Conservation (phyloP, 1,140 invertebrate species). For the Chelonus insularis region DNA sequence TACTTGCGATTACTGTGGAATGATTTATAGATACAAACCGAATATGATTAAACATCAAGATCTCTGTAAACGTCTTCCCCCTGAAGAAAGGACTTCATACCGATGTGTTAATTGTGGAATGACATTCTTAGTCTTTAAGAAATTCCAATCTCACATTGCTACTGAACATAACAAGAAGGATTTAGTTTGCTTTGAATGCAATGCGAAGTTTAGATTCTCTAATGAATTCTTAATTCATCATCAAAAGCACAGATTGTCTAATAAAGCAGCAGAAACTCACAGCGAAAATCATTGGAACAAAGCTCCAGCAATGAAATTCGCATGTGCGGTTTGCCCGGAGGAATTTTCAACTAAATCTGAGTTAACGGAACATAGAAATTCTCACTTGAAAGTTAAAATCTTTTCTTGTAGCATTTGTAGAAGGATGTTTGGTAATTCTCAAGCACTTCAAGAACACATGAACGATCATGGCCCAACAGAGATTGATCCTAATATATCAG, state of each 20-base stretch:
- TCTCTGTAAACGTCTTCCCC: conserved; percentile 40
- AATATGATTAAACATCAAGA: conserved; percentile 51
- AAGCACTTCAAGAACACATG: conserved; percentile 63
- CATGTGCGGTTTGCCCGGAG: conserved; percentile 67
- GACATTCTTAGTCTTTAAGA: conserved; percentile 54
- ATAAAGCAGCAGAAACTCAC: conserved; percentile 15
- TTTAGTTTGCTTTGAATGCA: conserved; percentile 42
- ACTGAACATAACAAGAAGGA: conserved; percentile 49
- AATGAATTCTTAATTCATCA: conserved; percentile 48
- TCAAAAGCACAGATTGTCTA: conserved; percentile 38
- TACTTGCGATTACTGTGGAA: conserved; percentile 52
- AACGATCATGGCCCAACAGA: conserved; percentile 47
- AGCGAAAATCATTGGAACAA: conserved; percentile 23
- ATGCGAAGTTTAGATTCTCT: conserved; percentile 26
- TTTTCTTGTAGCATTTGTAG: conserved; percentile 66
- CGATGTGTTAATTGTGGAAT: conserved; percentile 49
- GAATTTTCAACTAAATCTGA: conserved; percentile 64
- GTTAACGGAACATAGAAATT: conserved; percentile 66
- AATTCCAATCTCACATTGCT: conserved; percentile 46
- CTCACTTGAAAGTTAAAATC: conserved; percentile 69
- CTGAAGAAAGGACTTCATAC: conserved; percentile 42
- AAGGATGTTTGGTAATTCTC: conserved; percentile 65
- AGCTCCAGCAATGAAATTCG: conserved; percentile 48
- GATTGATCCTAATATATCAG: conserved; percentile 36
- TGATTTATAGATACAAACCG: conserved; percentile 53